Base-by-base conservation (phyloP, 30 jellyfish, hydroid and myxozoan genomes). In the Mastigias papua region DNA sequence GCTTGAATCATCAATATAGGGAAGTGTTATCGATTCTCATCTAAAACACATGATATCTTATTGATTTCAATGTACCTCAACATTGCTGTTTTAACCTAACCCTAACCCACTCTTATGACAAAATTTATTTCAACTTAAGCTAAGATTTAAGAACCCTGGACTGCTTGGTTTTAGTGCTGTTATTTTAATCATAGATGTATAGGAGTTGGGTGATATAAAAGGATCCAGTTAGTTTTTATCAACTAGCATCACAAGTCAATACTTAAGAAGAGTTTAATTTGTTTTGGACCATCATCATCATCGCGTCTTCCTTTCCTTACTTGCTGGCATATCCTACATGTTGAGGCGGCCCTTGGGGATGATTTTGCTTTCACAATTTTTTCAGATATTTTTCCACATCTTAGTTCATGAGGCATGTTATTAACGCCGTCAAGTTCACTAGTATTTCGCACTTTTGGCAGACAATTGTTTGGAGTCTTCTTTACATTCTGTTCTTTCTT, bases 351-450 rank as follows among this genome's bases (percentile, higher is more conserved):
- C 23, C 62, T 72, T 48, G 50, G 21, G 20, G 69, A 17, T n/a
- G 17, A 0, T 49, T 50, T 70, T 17, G 72, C 27, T 35, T 48
- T 37, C 9, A 27, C 48, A 50, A 22, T 33, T 37, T 46, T 35
- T 17, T 69, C 72, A 11, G 81, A 50, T 35, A 84, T 61, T 30
- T 62, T 58, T 64, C 60, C 60, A 66, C 93, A 84, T 19, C 5
- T 61, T 73, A 84, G 81, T 72, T 84, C 93, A 1, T 84, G 42
- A 21, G 93, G 93, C 93, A 84, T 84, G 19, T 34, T 16, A 7
- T 26, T 32, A 29, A 32, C 61, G 15, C 71, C 76, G n/a, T 76
- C 64, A 15, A 71, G 11, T 9, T 57, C 22, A 22, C 28, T 29
- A 2, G 75, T 26, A 42, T 22, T 84, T 46, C 17, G 50, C 28